Conservation (phyloP, 2,113 vertebrate species). For the Crotalus tigris region DNA sequence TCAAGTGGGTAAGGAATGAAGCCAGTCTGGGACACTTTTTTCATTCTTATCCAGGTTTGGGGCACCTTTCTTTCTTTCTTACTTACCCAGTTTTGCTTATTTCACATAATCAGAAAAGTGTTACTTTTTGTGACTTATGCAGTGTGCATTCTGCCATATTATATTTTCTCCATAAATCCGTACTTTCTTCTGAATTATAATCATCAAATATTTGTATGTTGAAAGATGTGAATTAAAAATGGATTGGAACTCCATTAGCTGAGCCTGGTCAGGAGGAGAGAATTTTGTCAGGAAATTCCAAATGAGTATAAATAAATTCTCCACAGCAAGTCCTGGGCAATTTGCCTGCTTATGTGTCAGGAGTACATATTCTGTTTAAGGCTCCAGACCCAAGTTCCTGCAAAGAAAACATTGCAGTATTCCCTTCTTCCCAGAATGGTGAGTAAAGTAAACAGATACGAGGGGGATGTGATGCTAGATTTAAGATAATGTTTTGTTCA, state of each 20-base stretch:
- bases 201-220: slow-evolving; percentile 10
- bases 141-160: slow-evolving; percentile 5
- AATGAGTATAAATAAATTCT: slow-evolving; percentile 76
- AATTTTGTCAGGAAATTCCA: slow-evolving; percentile 90
- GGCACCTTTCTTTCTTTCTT: neutral
- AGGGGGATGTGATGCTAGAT: neutral
- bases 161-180: slow-evolving; percentile 2
- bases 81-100: slow-evolving; percentile 1
- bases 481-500: neutral
- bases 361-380: slow-evolving; percentile 58
- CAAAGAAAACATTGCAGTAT: slow-evolving; percentile 26
- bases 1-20: neutral
- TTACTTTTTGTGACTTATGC: neutral
- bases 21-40: neutral
- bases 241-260: slow-evolving; percentile 60
- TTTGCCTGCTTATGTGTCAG: slow-evolving; percentile 69
- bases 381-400: slow-evolving; percentile 65
- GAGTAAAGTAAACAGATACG: slow-evolving; percentile 43
- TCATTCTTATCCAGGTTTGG: neutral
- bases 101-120: neutral
- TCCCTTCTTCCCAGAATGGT: slow-evolving; percentile 54
- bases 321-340: slow-evolving; percentile 66
- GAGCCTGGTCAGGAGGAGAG: slow-evolving; percentile 58
- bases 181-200: neutral
- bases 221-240: slow-evolving; percentile 14